A percentile compares a stretch with the other conserved stretches of the same genome.
Evolutionary conservation across 2,888 invertebrate genomes (phyloP).

Genomic region (Caenorhabditis zanzibari): DNA sequence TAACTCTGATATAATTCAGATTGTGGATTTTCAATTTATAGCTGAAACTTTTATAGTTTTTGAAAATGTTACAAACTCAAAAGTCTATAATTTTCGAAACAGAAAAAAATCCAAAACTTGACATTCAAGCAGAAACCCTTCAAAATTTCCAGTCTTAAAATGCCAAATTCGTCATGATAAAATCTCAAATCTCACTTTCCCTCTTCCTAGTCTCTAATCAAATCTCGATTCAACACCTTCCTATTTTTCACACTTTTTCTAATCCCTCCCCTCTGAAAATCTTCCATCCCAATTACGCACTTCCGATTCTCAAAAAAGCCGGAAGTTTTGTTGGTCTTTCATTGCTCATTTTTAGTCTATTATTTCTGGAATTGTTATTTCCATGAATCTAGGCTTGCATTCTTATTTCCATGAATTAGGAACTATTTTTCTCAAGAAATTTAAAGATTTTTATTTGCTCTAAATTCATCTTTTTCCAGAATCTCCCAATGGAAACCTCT

Average conservation of each 20-base stretch:
- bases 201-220: not conserved
- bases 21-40: no score
- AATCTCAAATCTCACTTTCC: not conserved
- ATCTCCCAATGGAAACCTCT: conserved; percentile 21
- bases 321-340: conserved; percentile 23
- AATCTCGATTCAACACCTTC: not conserved
- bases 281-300: conserved; percentile 47
- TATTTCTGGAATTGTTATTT: not conserved
- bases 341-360: not conserved
- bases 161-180: conserved; percentile 6
- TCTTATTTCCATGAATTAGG: no score
- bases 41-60: no score
- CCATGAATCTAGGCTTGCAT: no score
- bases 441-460: not conserved
- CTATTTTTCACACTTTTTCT: not conserved
- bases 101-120: no score
- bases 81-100: no score
- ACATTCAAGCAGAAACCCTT: not conserved
- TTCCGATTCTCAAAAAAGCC: conserved; percentile 38
- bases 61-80: no score
- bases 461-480: not conserved
- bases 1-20: no score
- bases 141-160: not conserved
- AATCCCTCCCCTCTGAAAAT: not conserved
- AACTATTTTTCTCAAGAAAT: no score